Percentiles rank a stretch among this genome's conserved stretches.
Conservation (phyloP, 2,797 vertebrate species). For the Aselliscus stoliczkanus region DNA sequence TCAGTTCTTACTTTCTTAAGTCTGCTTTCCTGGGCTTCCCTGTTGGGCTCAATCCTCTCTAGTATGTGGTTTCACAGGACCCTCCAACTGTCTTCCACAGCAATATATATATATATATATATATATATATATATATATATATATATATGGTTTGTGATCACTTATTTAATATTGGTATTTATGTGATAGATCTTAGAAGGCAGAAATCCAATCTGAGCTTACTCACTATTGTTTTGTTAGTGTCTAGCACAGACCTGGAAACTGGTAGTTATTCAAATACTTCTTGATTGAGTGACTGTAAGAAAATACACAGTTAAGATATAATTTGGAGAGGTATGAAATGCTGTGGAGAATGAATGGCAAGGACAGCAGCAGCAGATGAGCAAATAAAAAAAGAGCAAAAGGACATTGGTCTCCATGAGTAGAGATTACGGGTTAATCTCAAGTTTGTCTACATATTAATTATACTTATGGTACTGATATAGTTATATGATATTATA, state of each 20-base stretch:
- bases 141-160: background rate
- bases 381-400: background rate
- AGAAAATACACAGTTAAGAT: background rate
- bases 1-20: background rate
- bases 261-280: background rate
- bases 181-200: background rate
- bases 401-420: rapidly evolving
- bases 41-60: background rate
- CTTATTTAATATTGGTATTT: background rate
- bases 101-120: too few species aligned
- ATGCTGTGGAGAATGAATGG: background rate
- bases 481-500: background rate
- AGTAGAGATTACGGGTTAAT: background rate
- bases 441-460: background rate
- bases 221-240: background rate
- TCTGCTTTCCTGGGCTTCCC: background rate
- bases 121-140: background rate
- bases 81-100: background rate
- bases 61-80: background rate
- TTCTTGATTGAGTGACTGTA: background rate
- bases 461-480: background rate
- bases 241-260: background rate
- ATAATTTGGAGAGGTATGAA: background rate
- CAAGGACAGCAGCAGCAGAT: background rate
- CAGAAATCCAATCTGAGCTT: background rate